Evolutionary conservation across 2,797 vertebrate species (phyloP).

Genomic region (Enteromius fasciolatus): DNA sequence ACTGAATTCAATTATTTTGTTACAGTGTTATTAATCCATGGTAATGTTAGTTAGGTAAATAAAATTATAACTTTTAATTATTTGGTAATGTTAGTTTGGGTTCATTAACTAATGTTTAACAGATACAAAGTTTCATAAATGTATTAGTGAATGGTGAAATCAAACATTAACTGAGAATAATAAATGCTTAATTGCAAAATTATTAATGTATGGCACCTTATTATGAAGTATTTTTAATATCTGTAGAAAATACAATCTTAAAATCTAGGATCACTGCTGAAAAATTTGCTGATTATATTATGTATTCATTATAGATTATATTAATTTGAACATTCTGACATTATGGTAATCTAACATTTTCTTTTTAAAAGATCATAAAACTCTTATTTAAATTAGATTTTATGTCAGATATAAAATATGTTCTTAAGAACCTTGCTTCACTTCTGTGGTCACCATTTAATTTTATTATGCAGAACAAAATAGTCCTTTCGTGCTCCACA

Average conservation of each 20-base stretch:
- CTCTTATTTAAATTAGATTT: neutral
- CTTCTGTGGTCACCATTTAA: neutral
- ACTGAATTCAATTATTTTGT: neutral
- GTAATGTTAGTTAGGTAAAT: neutral
- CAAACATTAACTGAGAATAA: neutral
- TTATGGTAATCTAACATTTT: neutral
- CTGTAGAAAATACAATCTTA: neutral
- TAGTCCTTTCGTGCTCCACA: neutral
- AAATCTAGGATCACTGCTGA: neutral
- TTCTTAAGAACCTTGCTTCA: neutral
- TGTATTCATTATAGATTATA: neutral
- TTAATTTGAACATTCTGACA: neutral
- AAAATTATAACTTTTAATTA: neutral
- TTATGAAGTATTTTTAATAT: neutral
- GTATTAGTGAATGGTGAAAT: neutral
- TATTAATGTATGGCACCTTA: neutral
- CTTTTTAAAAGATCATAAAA: neutral
- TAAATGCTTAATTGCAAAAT: neutral
- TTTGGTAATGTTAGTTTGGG: neutral
- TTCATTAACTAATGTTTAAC: neutral
- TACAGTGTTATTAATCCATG: neutral
- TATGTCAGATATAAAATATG: neutral
- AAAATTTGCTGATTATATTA: neutral
- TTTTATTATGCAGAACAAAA: neutral
- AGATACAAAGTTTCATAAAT: neutral